Evolutionary conservation across 1,140 invertebrate genomes (phyloP).

Genomic region (Drosophila suzukii): DNA sequence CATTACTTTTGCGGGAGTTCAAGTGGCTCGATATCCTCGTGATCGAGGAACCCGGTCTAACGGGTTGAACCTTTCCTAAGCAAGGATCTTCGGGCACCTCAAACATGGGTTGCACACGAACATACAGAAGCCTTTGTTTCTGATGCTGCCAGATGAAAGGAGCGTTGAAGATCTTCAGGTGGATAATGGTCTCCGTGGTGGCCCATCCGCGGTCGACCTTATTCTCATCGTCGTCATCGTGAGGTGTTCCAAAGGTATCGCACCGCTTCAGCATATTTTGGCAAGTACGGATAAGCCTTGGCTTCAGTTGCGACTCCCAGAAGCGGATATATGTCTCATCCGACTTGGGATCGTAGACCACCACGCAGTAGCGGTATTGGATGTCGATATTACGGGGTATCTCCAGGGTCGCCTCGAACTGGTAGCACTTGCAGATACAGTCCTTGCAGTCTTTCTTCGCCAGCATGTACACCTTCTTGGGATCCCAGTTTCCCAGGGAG

Average conservation of each 20-base stretch:
- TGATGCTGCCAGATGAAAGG: slow-evolving; percentile 89
- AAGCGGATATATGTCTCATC: slow-evolving; percentile 88
- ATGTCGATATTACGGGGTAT: slow-evolving; percentile 89
- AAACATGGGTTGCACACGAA: slow-evolving; percentile 90
- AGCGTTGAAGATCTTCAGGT: slow-evolving; percentile 93
- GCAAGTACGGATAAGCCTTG: slow-evolving; percentile 85
- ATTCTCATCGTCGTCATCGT: slow-evolving; percentile 84
- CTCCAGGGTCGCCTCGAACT: slow-evolving; percentile 83
- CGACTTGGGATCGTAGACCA: slow-evolving; percentile 85
- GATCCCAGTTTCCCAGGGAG: slow-evolving; percentile 84
- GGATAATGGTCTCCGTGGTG: slow-evolving; percentile 92
- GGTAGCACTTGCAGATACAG: slow-evolving; percentile 5
- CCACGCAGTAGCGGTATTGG: slow-evolving; percentile 92
- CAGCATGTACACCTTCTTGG: slow-evolving; percentile 84
- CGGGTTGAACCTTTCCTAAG: no score
- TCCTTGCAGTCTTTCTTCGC: slow-evolving; percentile 51
- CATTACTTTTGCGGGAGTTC: accelerated
- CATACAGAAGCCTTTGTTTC: slow-evolving; percentile 88
- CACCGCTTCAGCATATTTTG: slow-evolving; percentile 67
- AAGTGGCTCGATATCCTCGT: not conserved
- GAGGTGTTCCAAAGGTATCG: slow-evolving; percentile 88
- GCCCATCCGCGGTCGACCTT: slow-evolving; percentile 93
- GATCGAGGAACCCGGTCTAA: not conserved
- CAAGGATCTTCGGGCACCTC: slow-evolving; percentile 2
- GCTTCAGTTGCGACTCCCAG: slow-evolving; percentile 92